Conservation (phyloP, 2,113 vertebrate genomes). For the Gnathonemus longibarbis region DNA sequence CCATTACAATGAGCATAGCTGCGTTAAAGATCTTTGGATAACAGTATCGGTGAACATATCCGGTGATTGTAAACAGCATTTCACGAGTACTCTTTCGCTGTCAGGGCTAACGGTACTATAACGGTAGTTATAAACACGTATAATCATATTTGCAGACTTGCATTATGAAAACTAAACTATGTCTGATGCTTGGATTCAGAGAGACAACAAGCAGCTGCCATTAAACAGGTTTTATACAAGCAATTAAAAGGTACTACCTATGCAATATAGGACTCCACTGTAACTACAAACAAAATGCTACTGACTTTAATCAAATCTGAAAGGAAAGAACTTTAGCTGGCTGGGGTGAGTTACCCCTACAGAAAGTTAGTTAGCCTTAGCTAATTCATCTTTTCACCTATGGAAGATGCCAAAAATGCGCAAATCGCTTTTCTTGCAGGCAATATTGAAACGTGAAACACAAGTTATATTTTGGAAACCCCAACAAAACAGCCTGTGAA, state of each 20-base stretch:
- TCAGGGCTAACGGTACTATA: neutral
- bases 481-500: neutral
- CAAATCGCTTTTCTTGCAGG: neutral
- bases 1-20: neutral
- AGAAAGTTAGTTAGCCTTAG: neutral
- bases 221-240: neutral
- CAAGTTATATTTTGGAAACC: neutral
- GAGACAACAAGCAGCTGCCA: neutral
- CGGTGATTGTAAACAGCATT: neutral
- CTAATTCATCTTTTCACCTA: neutral
- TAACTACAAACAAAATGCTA: neutral
- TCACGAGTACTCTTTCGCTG: neutral
- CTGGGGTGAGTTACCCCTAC: too few species aligned
- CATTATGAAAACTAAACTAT: neutral
- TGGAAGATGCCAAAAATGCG: neutral
- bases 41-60: neutral
- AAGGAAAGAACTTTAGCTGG: neutral
- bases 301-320: neutral
- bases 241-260: neutral
- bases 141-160: neutral
- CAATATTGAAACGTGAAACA: neutral
- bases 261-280: neutral
- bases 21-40: neutral
- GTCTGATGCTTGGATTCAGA: neutral
- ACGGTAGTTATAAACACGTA: neutral